These are phyloP conservation scores for Rhinolophus ferrumequinum DNA, from an alignment of 2,113 vertebrate genomes.

Conservation along the genomic window DNA sequence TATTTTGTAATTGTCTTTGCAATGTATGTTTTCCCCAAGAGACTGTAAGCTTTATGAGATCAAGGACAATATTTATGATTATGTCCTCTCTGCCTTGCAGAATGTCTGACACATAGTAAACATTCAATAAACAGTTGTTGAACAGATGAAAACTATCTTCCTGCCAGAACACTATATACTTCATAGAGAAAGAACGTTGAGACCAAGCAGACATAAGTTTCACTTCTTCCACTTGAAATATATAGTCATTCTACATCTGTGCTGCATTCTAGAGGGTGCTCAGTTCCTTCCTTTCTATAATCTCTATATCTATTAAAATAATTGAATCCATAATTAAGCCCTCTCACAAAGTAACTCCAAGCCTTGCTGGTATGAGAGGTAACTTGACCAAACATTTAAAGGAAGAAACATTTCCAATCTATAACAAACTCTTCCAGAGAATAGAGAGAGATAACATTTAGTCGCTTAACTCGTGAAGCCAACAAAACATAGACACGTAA, in stretches of 20 bases:
- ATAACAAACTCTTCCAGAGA: conserved; percentile 35
- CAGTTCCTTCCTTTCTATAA: background rate
- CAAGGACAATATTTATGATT: conserved; percentile 22
- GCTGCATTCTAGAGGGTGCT: background rate
- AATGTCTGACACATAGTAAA: background rate
- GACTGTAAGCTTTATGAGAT: background rate
- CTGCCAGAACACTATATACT: background rate
- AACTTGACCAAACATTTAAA: background rate
- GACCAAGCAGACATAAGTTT: background rate
- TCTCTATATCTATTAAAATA: background rate
- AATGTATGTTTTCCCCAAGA: background rate
- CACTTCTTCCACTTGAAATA: background rate
- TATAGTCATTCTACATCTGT: background rate
- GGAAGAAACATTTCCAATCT: background rate
- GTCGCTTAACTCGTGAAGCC: background rate
- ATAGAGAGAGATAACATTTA: background rate
- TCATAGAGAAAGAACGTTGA: background rate
- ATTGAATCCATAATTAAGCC: background rate
- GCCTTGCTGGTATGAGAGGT: background rate
- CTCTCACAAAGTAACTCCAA: background rate
- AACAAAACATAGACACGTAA: background rate
- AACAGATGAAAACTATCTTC: background rate
- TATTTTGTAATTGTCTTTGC: background rate
- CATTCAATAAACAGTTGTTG: conserved; percentile 27
- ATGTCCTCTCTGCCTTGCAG: background rate